phyloP scores from a whole-genome alignment of 2,797 vertebrate genomes.

The Buphagus erythrorhynchus region DNA sequence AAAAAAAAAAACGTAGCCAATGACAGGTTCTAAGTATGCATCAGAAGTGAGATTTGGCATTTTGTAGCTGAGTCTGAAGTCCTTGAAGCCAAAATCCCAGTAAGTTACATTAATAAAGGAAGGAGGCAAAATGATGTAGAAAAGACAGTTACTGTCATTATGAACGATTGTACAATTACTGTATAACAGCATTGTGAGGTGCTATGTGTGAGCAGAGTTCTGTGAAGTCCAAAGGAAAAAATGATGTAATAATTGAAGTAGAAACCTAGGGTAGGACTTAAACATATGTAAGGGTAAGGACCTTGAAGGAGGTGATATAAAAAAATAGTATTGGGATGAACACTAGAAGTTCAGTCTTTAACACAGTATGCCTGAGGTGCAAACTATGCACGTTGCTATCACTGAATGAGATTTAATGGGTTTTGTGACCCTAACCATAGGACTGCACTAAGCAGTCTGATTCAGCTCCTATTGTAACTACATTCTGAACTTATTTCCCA shows the following conservation, averaged over 20 bases:
- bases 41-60: neutral
- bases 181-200: neutral
- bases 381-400: neutral
- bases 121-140: neutral
- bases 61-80: neutral
- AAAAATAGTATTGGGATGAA: neutral
- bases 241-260: neutral
- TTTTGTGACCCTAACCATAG: neutral
- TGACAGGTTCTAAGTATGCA: neutral
- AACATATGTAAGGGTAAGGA: neutral
- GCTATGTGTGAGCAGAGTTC: neutral
- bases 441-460: neutral
- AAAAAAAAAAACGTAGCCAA: too few species aligned
- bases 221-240: neutral
- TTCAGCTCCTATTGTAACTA: neutral
- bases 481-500: neutral
- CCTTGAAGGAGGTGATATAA: neutral
- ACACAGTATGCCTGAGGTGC: neutral
- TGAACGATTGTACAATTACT: fast-evolving
- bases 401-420: neutral
- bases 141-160: neutral
- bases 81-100: neutral
- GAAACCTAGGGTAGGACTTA: neutral
- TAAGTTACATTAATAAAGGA: neutral
- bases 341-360: neutral